These are phyloP conservation scores for Acleris literana DNA, from an alignment of 2,888 invertebrate species.

Conservation along the genomic window DNA sequence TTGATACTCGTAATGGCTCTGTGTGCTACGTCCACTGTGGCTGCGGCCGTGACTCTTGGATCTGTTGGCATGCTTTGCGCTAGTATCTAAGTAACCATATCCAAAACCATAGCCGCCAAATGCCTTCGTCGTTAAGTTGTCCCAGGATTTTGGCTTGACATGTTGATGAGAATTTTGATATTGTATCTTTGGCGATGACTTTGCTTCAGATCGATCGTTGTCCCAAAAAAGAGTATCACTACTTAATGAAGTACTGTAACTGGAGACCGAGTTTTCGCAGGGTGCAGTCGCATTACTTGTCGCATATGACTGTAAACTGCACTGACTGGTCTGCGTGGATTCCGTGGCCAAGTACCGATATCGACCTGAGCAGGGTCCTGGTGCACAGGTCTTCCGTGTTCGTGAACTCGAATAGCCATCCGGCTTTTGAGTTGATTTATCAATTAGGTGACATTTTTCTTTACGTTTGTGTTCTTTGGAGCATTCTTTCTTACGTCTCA, in stretches of 20 bases:
- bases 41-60: constrained; percentile 80
- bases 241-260: constrained; percentile 93
- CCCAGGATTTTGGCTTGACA: constrained; percentile 94
- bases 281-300: constrained; percentile 88
- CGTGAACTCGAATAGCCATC: constrained; percentile 76
- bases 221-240: constrained; percentile 95
- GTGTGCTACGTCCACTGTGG: constrained; percentile 83
- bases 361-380: constrained; percentile 71
- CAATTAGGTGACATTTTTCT: constrained; percentile 82
- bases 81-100: constrained; percentile 91
- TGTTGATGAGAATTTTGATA: constrained; percentile 76
- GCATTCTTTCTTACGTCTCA: constrained; percentile 82
- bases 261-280: constrained; percentile 89
- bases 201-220: constrained; percentile 72
- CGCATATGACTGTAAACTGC: constrained; percentile 92
- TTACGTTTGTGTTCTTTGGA: constrained; percentile 86
- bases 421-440: constrained; percentile 74
- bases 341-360: constrained; percentile 87
- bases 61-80: constrained; percentile 65
- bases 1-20: constrained; percentile 80
- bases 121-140: constrained; percentile 93
- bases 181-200: constrained; percentile 76
- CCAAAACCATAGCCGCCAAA: constrained; percentile 94
- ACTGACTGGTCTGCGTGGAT: constrained; percentile 88
- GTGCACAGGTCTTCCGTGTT: constrained; percentile 70